These are phyloP conservation scores for Hemibagrus guttatus DNA, from an alignment of 2,797 vertebrate species.

Conservation along the genomic window DNA sequence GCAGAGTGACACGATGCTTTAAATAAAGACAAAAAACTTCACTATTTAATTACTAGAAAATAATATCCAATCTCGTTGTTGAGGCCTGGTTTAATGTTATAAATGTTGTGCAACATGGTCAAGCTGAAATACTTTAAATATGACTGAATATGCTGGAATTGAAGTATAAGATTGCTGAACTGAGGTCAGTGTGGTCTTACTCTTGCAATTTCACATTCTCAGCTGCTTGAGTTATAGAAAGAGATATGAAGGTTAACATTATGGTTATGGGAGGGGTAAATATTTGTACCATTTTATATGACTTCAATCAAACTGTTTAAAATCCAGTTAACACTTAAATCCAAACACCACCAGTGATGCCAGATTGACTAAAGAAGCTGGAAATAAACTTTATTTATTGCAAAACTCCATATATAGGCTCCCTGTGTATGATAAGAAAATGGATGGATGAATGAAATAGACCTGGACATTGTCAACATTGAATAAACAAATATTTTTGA, in stretches of 20 bases:
- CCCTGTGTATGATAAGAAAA: too few relatives aligned
- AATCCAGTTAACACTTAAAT: too few relatives aligned
- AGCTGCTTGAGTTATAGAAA: neutral
- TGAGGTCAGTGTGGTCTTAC: neutral
- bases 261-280: neutral
- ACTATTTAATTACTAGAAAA: constrained; percentile 20
- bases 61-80: constrained; percentile 9
- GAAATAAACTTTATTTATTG: neutral
- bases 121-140: constrained; percentile 11
- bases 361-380: neutral
- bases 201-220: neutral
- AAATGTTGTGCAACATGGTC: constrained; percentile 18
- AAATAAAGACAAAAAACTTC: constrained; percentile 28
- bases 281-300: neutral
- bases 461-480: too few relatives aligned
- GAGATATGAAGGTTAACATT: neutral
- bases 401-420: too few relatives aligned
- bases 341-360: neutral
- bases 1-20: neutral
- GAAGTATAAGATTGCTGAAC: neutral
- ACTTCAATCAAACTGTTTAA: neutral
- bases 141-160: neutral
- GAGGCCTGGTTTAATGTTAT: neutral
- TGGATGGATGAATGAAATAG: too few relatives aligned
- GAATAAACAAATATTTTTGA: too few relatives aligned